Base-by-base conservation (phyloP, 23 tunicate species). In the Trididemnum clinides region DNA sequence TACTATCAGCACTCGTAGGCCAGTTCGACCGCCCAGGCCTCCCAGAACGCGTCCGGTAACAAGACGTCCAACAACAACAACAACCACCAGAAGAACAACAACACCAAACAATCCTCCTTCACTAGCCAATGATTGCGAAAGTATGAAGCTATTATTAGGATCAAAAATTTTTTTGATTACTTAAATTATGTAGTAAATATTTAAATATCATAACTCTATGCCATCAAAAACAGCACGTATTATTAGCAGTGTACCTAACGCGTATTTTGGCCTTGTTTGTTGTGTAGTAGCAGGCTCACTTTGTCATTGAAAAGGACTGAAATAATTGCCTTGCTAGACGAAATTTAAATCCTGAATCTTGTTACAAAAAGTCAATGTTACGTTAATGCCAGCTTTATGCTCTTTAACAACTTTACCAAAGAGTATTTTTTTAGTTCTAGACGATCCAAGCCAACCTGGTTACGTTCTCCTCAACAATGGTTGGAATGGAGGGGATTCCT, bases 381-480 rank as follows among this genome's bases (percentile, higher is more conserved):
- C 15, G 15, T 15, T 49, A 49, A 10, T 49, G 54, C 54, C 15
- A 15, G 54, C 54, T 10, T 49, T 10, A 49, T 49, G 10, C 15
- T 49, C 15, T 49, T 10, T 49, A 15, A 10, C 15, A 15, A 49
- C 15, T 10, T 49, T 49, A 10, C 54, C 10, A 49, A n/a, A n/a
- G n/a, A n/a, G n/a, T n/a, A 18, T 62, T 21, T 20, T 62, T 62
- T 19, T 23, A 73, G 80, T 73, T 73, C 33, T 73, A 15, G 57
- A 73, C 57, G 33, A 73, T 22, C 80, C 80, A 20, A 73, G 29
- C 28, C 25, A 73, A 28, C 80, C 80, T 19, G 80, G 80, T 1
- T 88, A 72, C 65, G 10, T 59, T 4, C 25, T 74, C 36, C 71
- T 88, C 18, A 88, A 88, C 78, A 1, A 49, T 1, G 91, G 92